A percentile compares a stretch with the other conserved stretches of the same genome.
These are phyloP conservation scores for Hermetia illucens DNA, from an alignment of 1,140 invertebrate genomes.

Conservation along the genomic window DNA sequence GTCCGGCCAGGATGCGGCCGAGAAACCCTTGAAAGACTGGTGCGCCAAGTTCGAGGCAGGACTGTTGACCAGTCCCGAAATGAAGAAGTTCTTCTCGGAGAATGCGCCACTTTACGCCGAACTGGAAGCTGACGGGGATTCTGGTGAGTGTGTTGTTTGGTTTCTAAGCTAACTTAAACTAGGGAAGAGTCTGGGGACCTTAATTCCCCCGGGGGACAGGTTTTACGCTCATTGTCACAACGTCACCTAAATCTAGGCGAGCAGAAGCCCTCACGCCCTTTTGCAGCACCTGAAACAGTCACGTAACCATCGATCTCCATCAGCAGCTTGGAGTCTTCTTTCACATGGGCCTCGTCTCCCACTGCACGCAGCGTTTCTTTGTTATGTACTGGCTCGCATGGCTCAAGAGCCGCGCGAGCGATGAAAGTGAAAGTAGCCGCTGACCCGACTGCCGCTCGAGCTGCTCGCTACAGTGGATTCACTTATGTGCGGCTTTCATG, in stretches of 20 bases:
- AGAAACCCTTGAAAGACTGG: constrained; percentile 25
- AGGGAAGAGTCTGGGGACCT: not conserved
- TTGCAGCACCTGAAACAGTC: not conserved
- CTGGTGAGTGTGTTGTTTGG: constrained; percentile 14
- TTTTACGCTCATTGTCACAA: not conserved
- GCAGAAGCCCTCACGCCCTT: not conserved
- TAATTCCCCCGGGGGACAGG: not conserved
- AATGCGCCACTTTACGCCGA: constrained; percentile 23
- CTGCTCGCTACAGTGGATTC: no score
- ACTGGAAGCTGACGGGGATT: constrained; percentile 15
- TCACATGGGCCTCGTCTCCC: no score
- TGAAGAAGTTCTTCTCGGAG: constrained; percentile 22
- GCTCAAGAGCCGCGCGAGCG: no score
- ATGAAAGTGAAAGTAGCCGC: no score
- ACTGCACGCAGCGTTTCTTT: no score
- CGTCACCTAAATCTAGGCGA: not conserved
- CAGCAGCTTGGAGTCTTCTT: no score
- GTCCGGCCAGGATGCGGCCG: not conserved
- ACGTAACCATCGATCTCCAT: constrained; percentile 8
- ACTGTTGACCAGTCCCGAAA: constrained; percentile 16
- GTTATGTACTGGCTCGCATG: no score
- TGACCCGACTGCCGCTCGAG: no score
- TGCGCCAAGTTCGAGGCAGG: constrained; percentile 20
- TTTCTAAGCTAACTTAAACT: not conserved
- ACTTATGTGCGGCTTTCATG: no score